Evolutionary conservation across 2,113 vertebrate species (phyloP), one percentile per base, ranked within the genome.

Genomic region (Leucoraja erinaceus): DNA sequence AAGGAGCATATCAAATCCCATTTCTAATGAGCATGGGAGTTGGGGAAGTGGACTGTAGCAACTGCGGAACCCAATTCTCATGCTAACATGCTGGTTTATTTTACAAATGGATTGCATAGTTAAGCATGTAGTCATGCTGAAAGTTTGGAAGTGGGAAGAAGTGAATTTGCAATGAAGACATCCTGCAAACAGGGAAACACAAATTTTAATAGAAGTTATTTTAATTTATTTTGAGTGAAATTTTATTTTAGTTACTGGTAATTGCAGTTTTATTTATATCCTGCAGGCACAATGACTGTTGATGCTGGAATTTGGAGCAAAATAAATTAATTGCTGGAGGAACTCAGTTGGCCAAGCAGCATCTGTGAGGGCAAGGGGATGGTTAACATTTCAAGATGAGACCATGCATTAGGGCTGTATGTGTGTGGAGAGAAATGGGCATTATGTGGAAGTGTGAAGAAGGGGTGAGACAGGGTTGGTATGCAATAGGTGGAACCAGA

Each of bases 1-100:
- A 61, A 63, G 83, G 83, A 63, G 7, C 90, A 72, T 91, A 72
- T 91, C 90, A 91, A 47, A 91, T 91, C 33, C 68, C 63, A 70
- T 28, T 38, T 47, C 8, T 22, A 12, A 54, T 91, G 22, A 91
- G 11, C 33, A 91, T 47, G 20, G 33, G 22, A 66, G 63, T 47
- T 8, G 88, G 90, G 90, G 31, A 72, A 28, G 90, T 70, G 4
- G 18, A 28, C 68, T 72, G 10, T 28, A 47, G 31, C 38, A 22
- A 47, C 68, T 91, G 38, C 22, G 25, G 20, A 20, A 91, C 22
- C 38, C 61, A 72, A 72, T 22, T 70, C 33, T 91, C 25, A 28
- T 63, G 47, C 3, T 70, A 25, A 20, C 4, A 25, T 91, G 33
- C 31, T 38, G 18, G 8, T 33, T 68, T 91, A 33, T 90, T 31